Percentiles rank a stretch among this genome's conserved stretches.
phyloP scores from a whole-genome alignment of 2,888 invertebrate species.

The Tuta absoluta region DNA sequence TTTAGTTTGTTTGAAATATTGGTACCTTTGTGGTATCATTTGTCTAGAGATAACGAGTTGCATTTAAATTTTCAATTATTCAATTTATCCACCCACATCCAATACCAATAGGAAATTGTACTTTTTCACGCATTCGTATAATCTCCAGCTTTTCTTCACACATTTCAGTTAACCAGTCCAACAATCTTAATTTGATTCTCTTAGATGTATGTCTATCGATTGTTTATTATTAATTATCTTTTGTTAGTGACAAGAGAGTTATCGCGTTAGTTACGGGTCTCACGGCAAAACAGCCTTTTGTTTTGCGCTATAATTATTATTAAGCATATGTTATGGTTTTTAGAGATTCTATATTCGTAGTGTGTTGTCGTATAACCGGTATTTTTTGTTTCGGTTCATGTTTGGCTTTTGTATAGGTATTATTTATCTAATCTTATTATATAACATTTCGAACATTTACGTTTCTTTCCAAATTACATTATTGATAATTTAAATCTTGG shows the following conservation, averaged over 20 bases:
- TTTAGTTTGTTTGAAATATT: background rate
- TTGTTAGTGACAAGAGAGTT: constrained; percentile 35
- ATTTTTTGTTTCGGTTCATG: background rate
- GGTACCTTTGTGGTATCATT: background rate
- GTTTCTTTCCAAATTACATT: too few species aligned
- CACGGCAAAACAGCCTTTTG: constrained; percentile 9
- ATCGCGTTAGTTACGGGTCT: constrained; percentile 3
- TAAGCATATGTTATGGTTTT: constrained; percentile 5
- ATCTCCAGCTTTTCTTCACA: background rate
- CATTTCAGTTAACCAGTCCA: constrained; percentile 18
- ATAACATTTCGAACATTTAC: too few species aligned
- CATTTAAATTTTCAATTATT: background rate
- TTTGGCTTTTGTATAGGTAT: too few species aligned
- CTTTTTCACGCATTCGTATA: background rate
- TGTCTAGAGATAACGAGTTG: background rate
- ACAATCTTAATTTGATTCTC: constrained; percentile 36
- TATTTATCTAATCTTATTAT: too few species aligned
- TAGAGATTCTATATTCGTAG: background rate
- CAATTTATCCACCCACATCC: background rate
- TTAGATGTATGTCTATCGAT: constrained; percentile 36
- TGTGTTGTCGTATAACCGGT: background rate
- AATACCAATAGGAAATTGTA: background rate
- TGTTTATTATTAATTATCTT: constrained; percentile 47
- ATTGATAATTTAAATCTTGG: too few species aligned
- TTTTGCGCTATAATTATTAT: constrained; percentile 16